Conservation (phyloP, 2,888 invertebrate genomes). For the Latheticus oryzae region DNA sequence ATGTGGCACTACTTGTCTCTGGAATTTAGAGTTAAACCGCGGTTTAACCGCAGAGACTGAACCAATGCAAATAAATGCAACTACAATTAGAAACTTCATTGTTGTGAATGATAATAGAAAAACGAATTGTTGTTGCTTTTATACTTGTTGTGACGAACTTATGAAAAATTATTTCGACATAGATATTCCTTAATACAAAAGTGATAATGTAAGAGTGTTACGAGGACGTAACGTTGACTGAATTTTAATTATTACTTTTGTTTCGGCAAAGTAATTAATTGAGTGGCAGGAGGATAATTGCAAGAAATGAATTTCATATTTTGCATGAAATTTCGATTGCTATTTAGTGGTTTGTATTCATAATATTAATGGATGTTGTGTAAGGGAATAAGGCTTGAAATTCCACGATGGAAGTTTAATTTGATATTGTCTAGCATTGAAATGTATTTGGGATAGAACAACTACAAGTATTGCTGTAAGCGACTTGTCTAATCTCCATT, state of each 20-base stretch:
- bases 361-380: slow-evolving; percentile 18
- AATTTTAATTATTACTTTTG: slow-evolving; percentile 14
- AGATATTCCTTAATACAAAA: slow-evolving; percentile 3
- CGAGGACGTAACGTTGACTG: slow-evolving; percentile 6
- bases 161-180: slow-evolving; percentile 27
- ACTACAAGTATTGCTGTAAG: slow-evolving; percentile 19
- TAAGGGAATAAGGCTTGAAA: slow-evolving; percentile 26
- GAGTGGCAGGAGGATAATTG: too few species aligned
- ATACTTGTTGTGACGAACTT: slow-evolving; percentile 11
- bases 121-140: slow-evolving; percentile 11
- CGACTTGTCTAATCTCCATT: slow-evolving; percentile 15
- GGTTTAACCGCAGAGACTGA: slow-evolving; percentile 34
- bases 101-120: too few species aligned
- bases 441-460: slow-evolving; percentile 14
- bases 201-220: slow-evolving; percentile 7
- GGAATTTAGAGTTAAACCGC: slow-evolving; percentile 27
- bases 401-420: slow-evolving; percentile 27
- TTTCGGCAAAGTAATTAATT: too few species aligned
- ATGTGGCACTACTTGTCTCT: slow-evolving; percentile 34
- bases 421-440: slow-evolving; percentile 23
- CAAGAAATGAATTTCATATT: slow-evolving; percentile 18
- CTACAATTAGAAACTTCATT: slow-evolving; percentile 28
- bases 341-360: slow-evolving; percentile 31
- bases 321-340: slow-evolving; percentile 31
- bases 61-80: slow-evolving; percentile 18